Conservation (phyloP, 1,140 invertebrate genomes). For the Dolichoris vasculosae region DNA sequence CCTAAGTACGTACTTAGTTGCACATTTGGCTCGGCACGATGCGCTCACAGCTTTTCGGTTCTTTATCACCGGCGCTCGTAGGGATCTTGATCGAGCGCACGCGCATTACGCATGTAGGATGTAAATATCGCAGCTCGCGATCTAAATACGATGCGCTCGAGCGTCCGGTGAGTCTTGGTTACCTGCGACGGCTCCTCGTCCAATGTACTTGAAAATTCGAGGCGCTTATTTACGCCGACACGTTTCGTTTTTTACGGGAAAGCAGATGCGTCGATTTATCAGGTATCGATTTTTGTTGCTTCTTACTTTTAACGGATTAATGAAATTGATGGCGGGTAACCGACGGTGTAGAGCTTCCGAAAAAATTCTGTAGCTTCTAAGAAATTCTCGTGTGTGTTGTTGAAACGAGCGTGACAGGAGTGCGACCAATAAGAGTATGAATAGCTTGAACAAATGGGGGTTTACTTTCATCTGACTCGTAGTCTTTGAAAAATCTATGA, state of each 20-base stretch:
- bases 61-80: conserved; percentile 7
- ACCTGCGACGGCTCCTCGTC: conserved; percentile 27
- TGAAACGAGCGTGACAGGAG: background rate
- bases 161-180: background rate
- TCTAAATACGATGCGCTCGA: conserved; percentile 29
- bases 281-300: background rate
- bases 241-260: background rate
- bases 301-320: background rate
- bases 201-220: conserved; percentile 48
- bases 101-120: background rate
- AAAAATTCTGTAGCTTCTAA: background rate
- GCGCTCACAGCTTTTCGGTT: conserved; percentile 50
- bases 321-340: background rate
- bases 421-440: background rate
- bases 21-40: conserved; percentile 70
- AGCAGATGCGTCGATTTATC: background rate
- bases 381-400: background rate
- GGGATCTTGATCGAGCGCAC: background rate
- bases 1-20: conserved; percentile 74
- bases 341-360: background rate
- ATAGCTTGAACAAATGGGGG: background rate
- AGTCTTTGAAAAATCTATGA: background rate
- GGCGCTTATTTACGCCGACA: background rate
- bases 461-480: background rate
- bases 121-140: conserved; percentile 21